Evolutionary conservation across 2,797 vertebrate species (phyloP).

Genomic region (Rhinoraja longicauda): DNA sequence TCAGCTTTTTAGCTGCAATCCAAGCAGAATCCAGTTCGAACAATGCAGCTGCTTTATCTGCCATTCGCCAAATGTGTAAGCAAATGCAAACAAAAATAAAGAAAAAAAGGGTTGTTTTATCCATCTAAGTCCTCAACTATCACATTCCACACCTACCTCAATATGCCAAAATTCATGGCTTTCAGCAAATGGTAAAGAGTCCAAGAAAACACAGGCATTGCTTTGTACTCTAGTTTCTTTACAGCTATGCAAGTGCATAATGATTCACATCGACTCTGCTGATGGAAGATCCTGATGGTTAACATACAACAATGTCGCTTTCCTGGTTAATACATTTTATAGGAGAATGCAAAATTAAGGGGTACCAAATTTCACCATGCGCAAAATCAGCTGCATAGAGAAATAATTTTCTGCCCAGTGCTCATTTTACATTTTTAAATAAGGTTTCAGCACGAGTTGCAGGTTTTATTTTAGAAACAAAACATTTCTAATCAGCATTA

Average conservation of each 20-base stretch:
- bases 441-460: background rate
- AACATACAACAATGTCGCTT: background rate
- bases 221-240: slow-evolving; percentile 4
- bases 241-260: background rate
- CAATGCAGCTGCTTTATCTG: slow-evolving; percentile 35
- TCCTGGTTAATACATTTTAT: background rate
- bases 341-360: background rate
- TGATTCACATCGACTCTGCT: background rate
- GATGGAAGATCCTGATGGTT: background rate
- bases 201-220: slow-evolving; percentile 19
- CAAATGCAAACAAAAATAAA: slow-evolving; percentile 12
- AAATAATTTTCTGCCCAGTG: background rate
- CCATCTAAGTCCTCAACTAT: slow-evolving; percentile 9
- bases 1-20: slow-evolving; percentile 33
- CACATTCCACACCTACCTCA: slow-evolving; percentile 30
- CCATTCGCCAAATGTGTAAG: slow-evolving; percentile 23
- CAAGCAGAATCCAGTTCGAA: slow-evolving; percentile 32
- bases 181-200: slow-evolving; percentile 18
- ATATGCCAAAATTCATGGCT: slow-evolving; percentile 32
- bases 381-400: background rate
- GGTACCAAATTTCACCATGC: background rate
- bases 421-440: background rate
- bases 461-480: background rate
- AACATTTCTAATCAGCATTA: background rate
- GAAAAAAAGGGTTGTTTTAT: background rate